Evolutionary conservation across 2,797 vertebrate genomes (phyloP).

Genomic region (Staurois parvus): DNA sequence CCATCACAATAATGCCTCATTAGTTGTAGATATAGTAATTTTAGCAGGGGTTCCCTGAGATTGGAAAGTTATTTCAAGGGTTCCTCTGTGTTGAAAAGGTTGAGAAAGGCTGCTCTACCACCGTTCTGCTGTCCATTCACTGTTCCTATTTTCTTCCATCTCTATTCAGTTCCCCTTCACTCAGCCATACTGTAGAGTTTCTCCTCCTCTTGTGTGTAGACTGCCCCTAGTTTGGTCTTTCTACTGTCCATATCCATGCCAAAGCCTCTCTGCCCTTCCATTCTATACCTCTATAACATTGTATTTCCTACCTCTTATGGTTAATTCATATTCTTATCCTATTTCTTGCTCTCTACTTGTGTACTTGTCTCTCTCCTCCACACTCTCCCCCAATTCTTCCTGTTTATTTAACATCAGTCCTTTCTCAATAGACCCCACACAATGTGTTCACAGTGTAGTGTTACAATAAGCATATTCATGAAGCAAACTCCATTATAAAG

Average conservation of each 20-base stretch:
- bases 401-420: conserved; percentile 6
- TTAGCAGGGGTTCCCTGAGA: too few relatives aligned
- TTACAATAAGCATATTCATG: conserved; percentile 35
- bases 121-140: neutral
- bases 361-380: neutral
- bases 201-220: neutral
- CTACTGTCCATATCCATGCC: neutral
- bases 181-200: neutral
- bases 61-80: too few relatives aligned
- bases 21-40: too few relatives aligned
- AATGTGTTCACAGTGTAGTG: conserved; percentile 22
- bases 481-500: neutral
- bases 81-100: too few relatives aligned
- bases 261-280: neutral
- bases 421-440: conserved; percentile 1
- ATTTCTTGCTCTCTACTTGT: too few relatives aligned
- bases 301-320: neutral
- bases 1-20: too few relatives aligned
- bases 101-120: too few relatives aligned
- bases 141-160: neutral
- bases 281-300: neutral
- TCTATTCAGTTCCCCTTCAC: neutral
- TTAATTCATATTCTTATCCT: neutral
- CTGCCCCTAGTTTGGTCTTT: neutral
- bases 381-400: neutral